A percentile compares a stretch with the other conserved stretches of the same genome.
Evolutionary conservation across 1,140 invertebrate species (phyloP).

Genomic region (Macrostomum lignano): DNA sequence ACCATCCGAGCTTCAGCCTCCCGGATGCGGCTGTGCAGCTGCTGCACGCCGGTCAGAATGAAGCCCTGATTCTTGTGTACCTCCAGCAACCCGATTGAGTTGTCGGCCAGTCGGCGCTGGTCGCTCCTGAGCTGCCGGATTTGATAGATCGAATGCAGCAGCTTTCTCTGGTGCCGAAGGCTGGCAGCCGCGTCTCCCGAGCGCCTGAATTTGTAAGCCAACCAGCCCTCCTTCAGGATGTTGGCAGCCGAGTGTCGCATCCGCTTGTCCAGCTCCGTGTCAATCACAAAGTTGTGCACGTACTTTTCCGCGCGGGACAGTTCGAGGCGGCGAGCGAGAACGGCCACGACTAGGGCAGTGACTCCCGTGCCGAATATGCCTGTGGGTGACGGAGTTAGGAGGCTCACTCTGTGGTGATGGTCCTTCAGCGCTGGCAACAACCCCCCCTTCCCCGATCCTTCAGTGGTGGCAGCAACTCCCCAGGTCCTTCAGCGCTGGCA

Average conservation of each 20-base stretch:
- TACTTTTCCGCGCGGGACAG: constrained; percentile 22
- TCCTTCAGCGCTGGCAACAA: too few species aligned
- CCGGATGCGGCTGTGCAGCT: too few species aligned
- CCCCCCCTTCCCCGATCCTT: too few species aligned
- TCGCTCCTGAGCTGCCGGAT: constrained; percentile 18
- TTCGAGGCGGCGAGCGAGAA: constrained; percentile 21
- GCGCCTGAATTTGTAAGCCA: constrained; percentile 13
- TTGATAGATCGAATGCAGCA: constrained; percentile 15
- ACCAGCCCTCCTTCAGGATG: constrained; percentile 20
- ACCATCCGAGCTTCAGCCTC: too few species aligned
- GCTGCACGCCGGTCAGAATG: constrained; percentile 6
- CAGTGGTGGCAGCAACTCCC: too few species aligned
- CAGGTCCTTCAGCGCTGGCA: too few species aligned
- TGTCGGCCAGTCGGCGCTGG: constrained; percentile 16
- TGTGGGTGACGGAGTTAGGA: neutral
- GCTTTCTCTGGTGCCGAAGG: constrained; percentile 11
- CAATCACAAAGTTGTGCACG: constrained; percentile 24
- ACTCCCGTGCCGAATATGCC: constrained; percentile 16
- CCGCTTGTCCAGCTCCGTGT: constrained; percentile 19
- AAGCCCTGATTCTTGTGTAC: constrained; percentile 14
- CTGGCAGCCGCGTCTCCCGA: neutral
- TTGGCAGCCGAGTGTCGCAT: constrained; percentile 19
- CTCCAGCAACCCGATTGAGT: constrained; percentile 16
- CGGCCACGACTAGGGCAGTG: constrained; percentile 25
- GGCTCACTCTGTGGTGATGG: too few species aligned